Percentiles rank a stretch among this genome's conserved stretches.
phyloP scores from a whole-genome alignment of 2,797 vertebrate species.

The Meriones psammophilus region DNA sequence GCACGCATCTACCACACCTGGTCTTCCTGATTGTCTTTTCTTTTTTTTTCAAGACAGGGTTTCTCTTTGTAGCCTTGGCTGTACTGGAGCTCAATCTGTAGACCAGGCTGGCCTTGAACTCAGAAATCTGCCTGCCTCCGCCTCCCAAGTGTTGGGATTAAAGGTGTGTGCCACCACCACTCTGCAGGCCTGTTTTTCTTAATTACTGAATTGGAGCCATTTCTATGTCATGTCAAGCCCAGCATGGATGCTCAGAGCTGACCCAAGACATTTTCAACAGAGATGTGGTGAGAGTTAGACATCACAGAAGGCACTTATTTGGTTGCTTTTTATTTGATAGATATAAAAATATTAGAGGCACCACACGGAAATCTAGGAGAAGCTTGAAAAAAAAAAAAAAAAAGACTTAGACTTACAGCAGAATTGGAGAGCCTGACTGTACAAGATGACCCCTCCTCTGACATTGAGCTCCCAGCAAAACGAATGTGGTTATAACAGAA shows the following conservation, averaged over 20 bases:
- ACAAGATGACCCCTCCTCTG: slow-evolving; percentile 35
- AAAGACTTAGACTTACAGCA: slow-evolving; percentile 56
- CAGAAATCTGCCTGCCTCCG: background rate
- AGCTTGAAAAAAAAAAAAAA: background rate
- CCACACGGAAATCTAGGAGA: slow-evolving; percentile 19
- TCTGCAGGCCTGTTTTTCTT: background rate
- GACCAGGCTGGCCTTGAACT: background rate
- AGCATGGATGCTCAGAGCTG: background rate
- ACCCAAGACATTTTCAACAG: slow-evolving; percentile 35
- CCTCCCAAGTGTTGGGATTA: background rate
- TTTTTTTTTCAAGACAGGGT: background rate
- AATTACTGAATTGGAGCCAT: background rate
- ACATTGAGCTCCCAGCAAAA: slow-evolving; percentile 1
- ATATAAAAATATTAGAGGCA: slow-evolving; percentile 57
- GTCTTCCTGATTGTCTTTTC: background rate
- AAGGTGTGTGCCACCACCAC: background rate
- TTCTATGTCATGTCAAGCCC: slow-evolving; percentile 20
- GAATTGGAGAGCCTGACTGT: background rate
- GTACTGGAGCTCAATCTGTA: background rate
- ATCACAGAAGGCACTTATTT: background rate
- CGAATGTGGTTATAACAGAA: slow-evolving; percentile 66
- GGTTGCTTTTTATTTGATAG: slow-evolving; percentile 66
- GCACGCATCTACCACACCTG: background rate
- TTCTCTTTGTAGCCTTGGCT: background rate
- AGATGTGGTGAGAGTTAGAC: background rate